These are phyloP conservation scores for Dromococcyx pavoninus DNA, from an alignment of 2,797 vertebrate species.

Conservation along the genomic window DNA sequence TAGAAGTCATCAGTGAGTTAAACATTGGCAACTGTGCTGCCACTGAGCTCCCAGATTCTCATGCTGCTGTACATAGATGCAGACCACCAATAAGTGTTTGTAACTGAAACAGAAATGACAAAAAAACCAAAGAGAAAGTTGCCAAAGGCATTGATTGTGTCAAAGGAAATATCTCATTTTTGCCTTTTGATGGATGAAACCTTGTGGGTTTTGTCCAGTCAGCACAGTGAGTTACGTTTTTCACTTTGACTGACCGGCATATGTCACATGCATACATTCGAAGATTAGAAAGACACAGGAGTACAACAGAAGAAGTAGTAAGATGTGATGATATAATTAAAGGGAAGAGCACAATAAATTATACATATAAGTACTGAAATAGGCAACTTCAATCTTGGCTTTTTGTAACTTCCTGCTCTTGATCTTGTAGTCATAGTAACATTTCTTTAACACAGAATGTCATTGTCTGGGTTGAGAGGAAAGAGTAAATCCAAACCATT, in stretches of 20 bases:
- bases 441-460: background rate
- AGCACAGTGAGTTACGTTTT: background rate
- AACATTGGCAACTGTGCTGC: background rate
- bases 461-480: background rate
- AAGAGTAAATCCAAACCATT: background rate
- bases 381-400: background rate
- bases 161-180: background rate
- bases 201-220: background rate
- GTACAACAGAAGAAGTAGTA: background rate
- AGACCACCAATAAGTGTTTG: background rate
- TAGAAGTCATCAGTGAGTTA: background rate
- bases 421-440: background rate
- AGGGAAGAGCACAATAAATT: background rate
- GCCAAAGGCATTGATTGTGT: background rate
- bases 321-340: background rate
- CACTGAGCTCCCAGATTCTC: background rate
- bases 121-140: background rate
- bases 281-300: background rate
- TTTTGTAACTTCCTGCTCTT: background rate
- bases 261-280: background rate
- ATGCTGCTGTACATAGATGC: background rate
- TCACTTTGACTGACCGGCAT: background rate
- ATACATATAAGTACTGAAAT: background rate
- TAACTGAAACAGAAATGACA: background rate
- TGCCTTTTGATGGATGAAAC: background rate